Conservation (phyloP, 1,140 invertebrate genomes). For the Pogonomyrmex barbatus region DNA sequence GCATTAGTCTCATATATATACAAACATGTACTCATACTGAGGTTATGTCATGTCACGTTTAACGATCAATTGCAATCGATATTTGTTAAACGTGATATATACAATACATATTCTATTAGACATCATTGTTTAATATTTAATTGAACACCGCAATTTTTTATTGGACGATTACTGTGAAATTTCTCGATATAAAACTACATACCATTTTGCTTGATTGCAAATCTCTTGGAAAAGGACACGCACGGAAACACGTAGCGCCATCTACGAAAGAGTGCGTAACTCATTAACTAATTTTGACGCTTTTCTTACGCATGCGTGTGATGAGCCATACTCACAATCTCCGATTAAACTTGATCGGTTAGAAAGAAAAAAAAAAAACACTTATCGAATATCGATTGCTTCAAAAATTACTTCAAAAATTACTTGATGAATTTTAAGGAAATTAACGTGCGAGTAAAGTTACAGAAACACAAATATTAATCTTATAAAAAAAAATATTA, state of each 20-base stretch:
- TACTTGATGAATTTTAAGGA: background rate
- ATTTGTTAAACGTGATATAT: conserved; percentile 64
- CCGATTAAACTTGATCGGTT: no score
- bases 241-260: conserved; percentile 52
- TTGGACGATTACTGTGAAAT: conserved; percentile 67
- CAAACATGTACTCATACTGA: background rate
- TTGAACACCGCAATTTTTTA: conserved; percentile 31
- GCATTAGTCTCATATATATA: conserved; percentile 6
- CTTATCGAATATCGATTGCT: no score
- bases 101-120: background rate
- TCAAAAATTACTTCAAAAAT: background rate
- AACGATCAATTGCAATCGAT: background rate
- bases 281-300: no score
- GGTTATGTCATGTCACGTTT: conserved; percentile 7
- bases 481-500: background rate
- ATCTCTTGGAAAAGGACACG: conserved; percentile 36
- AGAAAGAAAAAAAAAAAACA: no score
- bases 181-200: conserved; percentile 78
- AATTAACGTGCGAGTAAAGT: background rate
- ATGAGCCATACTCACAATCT: no score
- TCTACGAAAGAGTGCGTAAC: conserved; percentile 11
- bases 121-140: conserved; percentile 11
- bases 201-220: conserved; percentile 80
- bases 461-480: background rate
- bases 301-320: no score